Percentiles rank a stretch among this genome's conserved stretches.
These are phyloP conservation scores for Acrobasis consociella DNA, from an alignment of 2,888 invertebrate species.

Conservation along the genomic window DNA sequence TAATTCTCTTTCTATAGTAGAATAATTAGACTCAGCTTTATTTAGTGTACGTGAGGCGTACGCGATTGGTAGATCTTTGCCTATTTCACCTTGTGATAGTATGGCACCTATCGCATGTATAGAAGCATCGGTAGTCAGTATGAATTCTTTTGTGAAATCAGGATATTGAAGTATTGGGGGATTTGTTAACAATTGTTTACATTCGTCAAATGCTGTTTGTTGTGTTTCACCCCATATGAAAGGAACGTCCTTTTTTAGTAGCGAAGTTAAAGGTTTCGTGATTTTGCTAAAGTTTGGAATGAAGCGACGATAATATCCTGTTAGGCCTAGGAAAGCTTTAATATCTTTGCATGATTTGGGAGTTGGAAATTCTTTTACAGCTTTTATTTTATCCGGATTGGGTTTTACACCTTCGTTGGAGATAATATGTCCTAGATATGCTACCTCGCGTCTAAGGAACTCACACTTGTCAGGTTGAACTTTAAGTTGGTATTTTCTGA, in stretches of 20 bases:
- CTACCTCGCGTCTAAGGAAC: conserved; percentile 48
- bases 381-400: conserved; percentile 32
- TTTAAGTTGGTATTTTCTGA: conserved; percentile 38
- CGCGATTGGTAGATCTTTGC: conserved; percentile 34
- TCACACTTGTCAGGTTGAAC: conserved; percentile 50
- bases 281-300: too few species aligned
- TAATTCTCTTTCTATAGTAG: conserved; percentile 36
- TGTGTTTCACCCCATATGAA: conserved; percentile 23
- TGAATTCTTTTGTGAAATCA: conserved; percentile 33
- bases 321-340: too few species aligned
- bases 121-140: conserved; percentile 42
- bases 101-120: conserved; percentile 33
- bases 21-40: conserved; percentile 37
- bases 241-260: too few species aligned
- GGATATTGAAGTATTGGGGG: conserved; percentile 33
- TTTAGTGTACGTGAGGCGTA: conserved; percentile 38
- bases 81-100: conserved; percentile 32
- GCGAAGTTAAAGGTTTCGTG: too few species aligned
- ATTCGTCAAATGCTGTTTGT: conserved; percentile 34
- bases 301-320: too few species aligned
- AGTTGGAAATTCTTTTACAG: conserved; percentile 36
- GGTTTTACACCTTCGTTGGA: conserved; percentile 49
- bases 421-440: conserved; percentile 53
- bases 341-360: conserved; percentile 44
- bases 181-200: conserved; percentile 36